A percentile compares a stretch with the other conserved stretches of the same genome.
These are phyloP conservation scores for Thalassoma bifasciatum DNA, from an alignment of 2,113 vertebrate species.

Conservation along the genomic window DNA sequence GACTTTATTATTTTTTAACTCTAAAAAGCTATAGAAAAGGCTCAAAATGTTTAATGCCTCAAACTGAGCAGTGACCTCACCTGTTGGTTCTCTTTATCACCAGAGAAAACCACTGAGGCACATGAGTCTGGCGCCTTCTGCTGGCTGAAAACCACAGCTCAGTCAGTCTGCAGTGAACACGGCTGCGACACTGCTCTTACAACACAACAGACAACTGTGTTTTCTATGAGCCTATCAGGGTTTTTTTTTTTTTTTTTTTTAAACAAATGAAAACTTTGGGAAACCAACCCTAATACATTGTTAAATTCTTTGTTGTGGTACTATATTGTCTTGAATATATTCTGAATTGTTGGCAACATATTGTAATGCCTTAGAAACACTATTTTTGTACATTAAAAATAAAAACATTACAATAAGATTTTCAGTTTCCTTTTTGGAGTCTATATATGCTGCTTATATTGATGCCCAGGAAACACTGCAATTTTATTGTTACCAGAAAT, in stretches of 20 bases:
- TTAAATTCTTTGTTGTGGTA: constrained; percentile 12
- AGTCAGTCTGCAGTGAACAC: background rate
- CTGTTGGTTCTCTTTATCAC: background rate
- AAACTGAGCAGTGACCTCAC: background rate
- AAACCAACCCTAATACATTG: constrained; percentile 10
- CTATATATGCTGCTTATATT: too few relatives aligned
- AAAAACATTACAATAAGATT: constrained; percentile 45
- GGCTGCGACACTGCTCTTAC: background rate
- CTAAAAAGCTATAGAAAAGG: too few relatives aligned
- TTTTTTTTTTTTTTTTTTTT: too few relatives aligned
- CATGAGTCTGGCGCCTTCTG: background rate
- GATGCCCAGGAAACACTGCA: too few relatives aligned
- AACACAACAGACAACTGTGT: background rate
- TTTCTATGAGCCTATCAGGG: background rate
- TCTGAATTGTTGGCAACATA: constrained; percentile 10
- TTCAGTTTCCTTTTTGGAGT: background rate
- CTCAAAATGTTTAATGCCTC: background rate
- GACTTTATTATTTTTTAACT: too few relatives aligned
- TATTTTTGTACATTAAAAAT: constrained; percentile 71
- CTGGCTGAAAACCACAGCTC: background rate
- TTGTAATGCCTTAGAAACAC: constrained; percentile 37
- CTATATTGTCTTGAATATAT: constrained; percentile 40
- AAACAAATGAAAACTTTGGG: background rate
- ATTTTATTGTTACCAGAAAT: too few relatives aligned
- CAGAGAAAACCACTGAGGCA: background rate